phyloP scores from a whole-genome alignment of 2,113 vertebrate species.

The Scytalopus superciliaris region DNA sequence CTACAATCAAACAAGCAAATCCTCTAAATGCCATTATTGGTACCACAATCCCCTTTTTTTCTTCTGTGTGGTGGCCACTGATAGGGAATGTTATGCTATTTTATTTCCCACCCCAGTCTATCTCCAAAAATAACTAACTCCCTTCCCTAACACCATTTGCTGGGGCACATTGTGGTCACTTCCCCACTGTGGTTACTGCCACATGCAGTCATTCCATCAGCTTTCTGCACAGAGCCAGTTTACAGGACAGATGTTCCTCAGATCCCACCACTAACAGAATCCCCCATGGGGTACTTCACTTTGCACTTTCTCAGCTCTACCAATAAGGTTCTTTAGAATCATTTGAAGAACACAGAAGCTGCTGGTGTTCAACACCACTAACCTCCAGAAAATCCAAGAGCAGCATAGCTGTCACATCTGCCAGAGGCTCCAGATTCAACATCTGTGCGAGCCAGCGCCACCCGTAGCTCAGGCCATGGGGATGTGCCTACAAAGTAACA shows the following conservation, averaged over 20 bases:
- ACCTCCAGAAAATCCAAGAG: conserved; percentile 95
- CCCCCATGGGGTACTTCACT: neutral
- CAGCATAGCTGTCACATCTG: conserved; percentile 89
- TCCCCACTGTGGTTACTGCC: neutral
- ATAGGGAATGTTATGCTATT: accelerated
- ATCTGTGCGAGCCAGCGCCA: conserved; percentile 95
- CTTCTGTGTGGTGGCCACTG: neutral
- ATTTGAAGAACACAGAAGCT: neutral
- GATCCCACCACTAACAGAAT: neutral
- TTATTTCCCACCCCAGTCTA: neutral
- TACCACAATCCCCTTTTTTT: neutral
- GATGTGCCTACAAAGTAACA: conserved; percentile 70
- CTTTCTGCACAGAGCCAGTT: neutral
- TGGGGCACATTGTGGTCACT: neutral
- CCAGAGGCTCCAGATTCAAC: conserved; percentile 92
- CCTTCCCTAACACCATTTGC: neutral
- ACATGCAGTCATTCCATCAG: neutral
- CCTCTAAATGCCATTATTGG: neutral
- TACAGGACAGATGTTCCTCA: neutral
- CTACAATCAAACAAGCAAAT: neutral
- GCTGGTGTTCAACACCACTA: neutral
- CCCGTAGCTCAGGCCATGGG: conserved; percentile 87
- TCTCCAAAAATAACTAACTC: neutral
- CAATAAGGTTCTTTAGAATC: neutral
- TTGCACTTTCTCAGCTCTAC: neutral